Conservation (phyloP, 2,888 invertebrate species). For the Holacanthella duospinosa region DNA sequence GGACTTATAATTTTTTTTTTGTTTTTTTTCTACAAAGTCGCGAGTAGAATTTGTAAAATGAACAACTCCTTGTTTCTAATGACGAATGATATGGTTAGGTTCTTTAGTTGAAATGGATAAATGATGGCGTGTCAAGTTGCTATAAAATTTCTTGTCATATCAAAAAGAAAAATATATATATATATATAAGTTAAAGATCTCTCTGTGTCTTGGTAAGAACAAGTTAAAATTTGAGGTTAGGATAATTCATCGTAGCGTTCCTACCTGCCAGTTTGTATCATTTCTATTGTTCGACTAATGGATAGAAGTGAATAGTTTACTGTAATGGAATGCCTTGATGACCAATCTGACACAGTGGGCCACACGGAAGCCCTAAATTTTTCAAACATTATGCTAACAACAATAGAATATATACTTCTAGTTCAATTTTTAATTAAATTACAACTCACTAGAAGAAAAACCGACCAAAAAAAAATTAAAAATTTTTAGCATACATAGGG, state of each 20-base stretch:
- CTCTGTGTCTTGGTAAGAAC: neutral
- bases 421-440: neutral
- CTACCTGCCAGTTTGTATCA: neutral
- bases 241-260: conserved; percentile 13
- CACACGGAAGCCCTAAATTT: conserved; percentile 18
- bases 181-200: conserved; percentile 5
- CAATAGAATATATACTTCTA: neutral
- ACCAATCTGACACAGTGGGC: conserved; percentile 18
- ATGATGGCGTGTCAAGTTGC: conserved; percentile 19
- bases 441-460: neutral
- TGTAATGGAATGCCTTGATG: conserved; percentile 7
- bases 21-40: too few relatives aligned
- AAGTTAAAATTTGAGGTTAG: conserved; percentile 1
- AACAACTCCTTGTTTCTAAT: too few relatives aligned
- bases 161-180: too few relatives aligned
- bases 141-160: conserved; percentile 25
- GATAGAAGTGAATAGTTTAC: conserved; percentile 2
- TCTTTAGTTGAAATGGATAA: conserved; percentile 9
- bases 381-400: neutral
- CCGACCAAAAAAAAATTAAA: neutral
- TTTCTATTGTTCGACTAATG: neutral
- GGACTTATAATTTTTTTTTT: too few relatives aligned
- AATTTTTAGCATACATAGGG: too few relatives aligned
- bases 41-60: too few relatives aligned
- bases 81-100: conserved; percentile 3